Base-by-base conservation (phyloP, 1,140 invertebrate species). In the Zelostemma sp. region DNA sequence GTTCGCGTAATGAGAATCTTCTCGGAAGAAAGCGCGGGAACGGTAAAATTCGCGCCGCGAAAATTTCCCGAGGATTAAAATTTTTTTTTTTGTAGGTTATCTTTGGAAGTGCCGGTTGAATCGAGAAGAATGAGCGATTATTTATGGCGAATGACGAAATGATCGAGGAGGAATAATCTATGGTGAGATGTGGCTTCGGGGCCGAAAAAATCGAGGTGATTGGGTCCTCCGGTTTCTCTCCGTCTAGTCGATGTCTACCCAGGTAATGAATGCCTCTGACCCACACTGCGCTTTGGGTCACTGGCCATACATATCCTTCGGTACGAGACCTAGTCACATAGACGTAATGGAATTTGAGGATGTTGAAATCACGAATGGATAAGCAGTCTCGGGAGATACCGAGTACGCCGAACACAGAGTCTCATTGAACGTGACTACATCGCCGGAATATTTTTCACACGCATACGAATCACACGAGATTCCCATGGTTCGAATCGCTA, bases 251-350 rank as follows among this genome's bases (percentile, higher is more conserved):
- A 59, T 67, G 69, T 72, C 69, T 71, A 71, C 58, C 58, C 58
- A 55, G 61, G 57, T 66, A 66, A 71, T 71, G 61, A 71, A 71
- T 71, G 68, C 59, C 55, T 71, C 59, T 72, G 64, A 67, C 64
- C 63, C 63, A 67, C 63, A 67, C 63, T 67, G 59, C 60, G 69
- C 63, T 67, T 67, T 72, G 60, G 69, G 69, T 72, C 69, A 72
- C 63, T 67, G 63, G 62, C 69, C 64, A 72, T 72, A 71, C 68
- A 71, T 59, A 71, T 62, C 62, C 62, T 62, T 45, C 35, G 15
- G 51, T 53, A 60, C 50, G 54, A 54, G 56, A 57, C 50, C 60
- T 59, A 17, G 49, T 60, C 60, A 56, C 60, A 47, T 59, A 63
- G 35, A 47, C 62, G 57, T 54, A 40, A 49, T 62, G 68, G 59